Conservation (phyloP, 1,140 invertebrate genomes). For the Melipona quadrifasciata region DNA sequence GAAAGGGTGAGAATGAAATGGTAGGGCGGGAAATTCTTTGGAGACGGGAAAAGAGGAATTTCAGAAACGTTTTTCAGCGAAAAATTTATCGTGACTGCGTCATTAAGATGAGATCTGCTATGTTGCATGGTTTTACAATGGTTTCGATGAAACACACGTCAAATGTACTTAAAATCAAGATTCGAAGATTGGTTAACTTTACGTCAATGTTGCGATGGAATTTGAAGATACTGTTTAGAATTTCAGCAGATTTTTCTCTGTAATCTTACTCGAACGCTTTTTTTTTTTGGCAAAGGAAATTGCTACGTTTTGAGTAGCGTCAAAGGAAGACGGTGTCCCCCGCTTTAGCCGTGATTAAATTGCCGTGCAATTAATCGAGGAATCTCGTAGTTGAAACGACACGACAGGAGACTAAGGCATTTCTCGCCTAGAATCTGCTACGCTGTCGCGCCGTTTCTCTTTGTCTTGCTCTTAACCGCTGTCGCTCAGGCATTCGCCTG, state of each 20-base stretch:
- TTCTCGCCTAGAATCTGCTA: constrained; percentile 6
- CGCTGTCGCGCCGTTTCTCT: not conserved
- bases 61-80: not conserved
- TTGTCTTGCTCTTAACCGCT: constrained; percentile 41
- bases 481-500: constrained; percentile 36
- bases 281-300: not conserved
- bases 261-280: not conserved
- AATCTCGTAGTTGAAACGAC: constrained; percentile 52
- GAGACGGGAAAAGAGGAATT: not conserved
- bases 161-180: not conserved
- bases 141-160: not conserved
- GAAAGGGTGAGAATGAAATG: not conserved
- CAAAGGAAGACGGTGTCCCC: constrained; percentile 2
- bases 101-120: constrained; percentile 4
- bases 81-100: constrained; percentile 6
- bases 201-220: not conserved
- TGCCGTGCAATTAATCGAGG: constrained; percentile 65
- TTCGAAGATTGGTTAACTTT: not conserved
- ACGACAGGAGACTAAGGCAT: constrained; percentile 26
- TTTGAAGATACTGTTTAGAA: not conserved
- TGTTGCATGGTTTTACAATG: not conserved
- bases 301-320: not conserved
- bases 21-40: not conserved
- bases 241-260: not conserved
- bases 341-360: constrained; percentile 63